Conservation (phyloP, 2,797 vertebrate genomes). For the Anableps anableps region DNA sequence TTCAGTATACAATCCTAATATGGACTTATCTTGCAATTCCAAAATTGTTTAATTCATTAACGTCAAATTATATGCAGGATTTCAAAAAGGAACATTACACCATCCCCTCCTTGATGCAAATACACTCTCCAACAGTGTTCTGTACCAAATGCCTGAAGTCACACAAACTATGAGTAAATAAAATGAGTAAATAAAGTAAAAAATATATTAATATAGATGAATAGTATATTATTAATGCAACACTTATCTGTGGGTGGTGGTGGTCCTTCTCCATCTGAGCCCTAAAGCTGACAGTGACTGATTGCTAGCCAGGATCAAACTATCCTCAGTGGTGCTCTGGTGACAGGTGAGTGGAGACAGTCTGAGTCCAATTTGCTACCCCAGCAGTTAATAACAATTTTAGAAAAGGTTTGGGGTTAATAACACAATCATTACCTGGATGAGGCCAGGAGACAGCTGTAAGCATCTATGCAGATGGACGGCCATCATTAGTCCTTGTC, state of each 20-base stretch:
- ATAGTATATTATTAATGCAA: background rate
- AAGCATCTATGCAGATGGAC: slow-evolving; percentile 82
- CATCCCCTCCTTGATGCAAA: background rate
- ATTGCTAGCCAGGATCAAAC: slow-evolving; percentile 65
- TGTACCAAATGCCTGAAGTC: background rate
- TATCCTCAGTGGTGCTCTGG: slow-evolving; percentile 54
- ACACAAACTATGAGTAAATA: background rate
- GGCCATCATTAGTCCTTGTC: slow-evolving; percentile 80
- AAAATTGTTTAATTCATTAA: background rate
- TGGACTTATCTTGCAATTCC: background rate
- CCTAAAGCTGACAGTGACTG: slow-evolving; percentile 69
- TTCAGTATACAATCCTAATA: background rate
- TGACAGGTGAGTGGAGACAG: slow-evolving; percentile 78
- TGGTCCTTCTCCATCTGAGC: slow-evolving; percentile 26
- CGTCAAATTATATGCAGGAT: background rate
- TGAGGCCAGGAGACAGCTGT: slow-evolving; percentile 78
- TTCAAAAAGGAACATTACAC: background rate
- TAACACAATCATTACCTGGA: slow-evolving; percentile 84
- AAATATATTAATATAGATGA: background rate
- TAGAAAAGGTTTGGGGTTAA: slow-evolving; percentile 80
- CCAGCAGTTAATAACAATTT: slow-evolving; percentile 81
- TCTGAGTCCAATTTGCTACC: slow-evolving; percentile 72
- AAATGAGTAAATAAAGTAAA: background rate
- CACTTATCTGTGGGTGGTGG: slow-evolving; percentile 22
- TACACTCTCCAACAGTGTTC: background rate